These are phyloP conservation scores for Philopedon plagiatum DNA, from an alignment of 2,888 invertebrate genomes.

Conservation along the genomic window DNA sequence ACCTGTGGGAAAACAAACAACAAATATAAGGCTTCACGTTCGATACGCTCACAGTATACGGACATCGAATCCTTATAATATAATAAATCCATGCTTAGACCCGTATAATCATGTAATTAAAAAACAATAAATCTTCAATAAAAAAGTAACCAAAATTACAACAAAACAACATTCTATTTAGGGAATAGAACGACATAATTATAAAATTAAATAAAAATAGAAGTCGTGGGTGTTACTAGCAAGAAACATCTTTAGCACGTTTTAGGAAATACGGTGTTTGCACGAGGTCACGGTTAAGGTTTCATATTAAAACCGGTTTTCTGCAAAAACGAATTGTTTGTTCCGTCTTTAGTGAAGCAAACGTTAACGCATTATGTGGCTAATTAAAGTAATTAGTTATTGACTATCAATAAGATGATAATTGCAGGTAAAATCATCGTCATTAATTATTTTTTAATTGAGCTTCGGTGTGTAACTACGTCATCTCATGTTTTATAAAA, in stretches of 20 bases:
- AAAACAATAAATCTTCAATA: not conserved
- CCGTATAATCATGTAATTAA: not conserved
- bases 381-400: not conserved
- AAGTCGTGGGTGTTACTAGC: not conserved
- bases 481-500: no score
- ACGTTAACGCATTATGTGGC: not conserved
- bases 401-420: no score
- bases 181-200: not conserved
- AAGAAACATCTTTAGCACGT: not conserved
- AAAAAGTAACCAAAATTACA: not conserved
- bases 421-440: no score
- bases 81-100: not conserved
- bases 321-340: not conserved
- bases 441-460: no score
- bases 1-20: no score
- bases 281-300: slow-evolving; percentile 19
- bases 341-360: slow-evolving; percentile 21
- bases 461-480: no score
- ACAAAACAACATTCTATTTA: not conserved
- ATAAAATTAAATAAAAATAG: not conserved
- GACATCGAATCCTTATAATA: no score
- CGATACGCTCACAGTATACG: no score
- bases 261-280: slow-evolving; percentile 7
- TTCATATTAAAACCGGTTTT: slow-evolving; percentile 7
- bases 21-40: no score